Base-by-base conservation (phyloP, 2,888 invertebrate species). In the Thymelicus acteon region DNA sequence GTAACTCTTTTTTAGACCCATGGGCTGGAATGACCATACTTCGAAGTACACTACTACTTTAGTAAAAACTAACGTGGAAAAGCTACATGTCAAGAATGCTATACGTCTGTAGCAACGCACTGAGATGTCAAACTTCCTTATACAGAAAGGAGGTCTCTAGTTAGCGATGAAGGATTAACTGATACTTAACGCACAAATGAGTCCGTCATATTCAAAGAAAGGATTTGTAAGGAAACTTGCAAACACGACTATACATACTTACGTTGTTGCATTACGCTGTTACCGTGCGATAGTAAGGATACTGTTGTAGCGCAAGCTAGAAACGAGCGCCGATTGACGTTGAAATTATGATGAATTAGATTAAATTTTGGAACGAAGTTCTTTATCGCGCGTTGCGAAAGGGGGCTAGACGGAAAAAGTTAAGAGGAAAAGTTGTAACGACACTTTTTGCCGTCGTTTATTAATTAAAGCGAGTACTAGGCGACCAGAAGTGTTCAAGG, bases 211-310 rank as follows among this genome's bases (percentile, higher is more conserved):
- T 69, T 48, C 57, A 58, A 62, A 64, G 39, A 48, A 62, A 69
- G 68, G 69, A 58, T 69, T 69, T 63, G 63, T 64, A 63, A 69
- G 69, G 69, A 63, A 69, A 69, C 69, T 63, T 69, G 69, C 58
- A 40, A 49, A 63, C 49, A 58, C 58, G 63, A 5, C 13, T 61
- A 24, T 19, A 67, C 49, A 60, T 31, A 49, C 37, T 10, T 49
- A 60, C 10, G 31, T 52, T 7, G 47, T 10, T 15, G 47, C 54
- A 58, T 69, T 69, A 49, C 69, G 37, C 15, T 63, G 52, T 52
- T 63, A 58, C 58, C 54, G 47, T 57, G 44, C 61, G n/a, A 49
- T 40, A 54, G 57, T 6, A 10, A 60, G 15, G 24, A n/a, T 10
- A 12, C 7, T 37, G 62, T 37, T 68, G 57, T 10, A 31, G 12